Evolutionary conservation across 2,113 vertebrate species (phyloP).

Genomic region (Bombycilla garrulus): DNA sequence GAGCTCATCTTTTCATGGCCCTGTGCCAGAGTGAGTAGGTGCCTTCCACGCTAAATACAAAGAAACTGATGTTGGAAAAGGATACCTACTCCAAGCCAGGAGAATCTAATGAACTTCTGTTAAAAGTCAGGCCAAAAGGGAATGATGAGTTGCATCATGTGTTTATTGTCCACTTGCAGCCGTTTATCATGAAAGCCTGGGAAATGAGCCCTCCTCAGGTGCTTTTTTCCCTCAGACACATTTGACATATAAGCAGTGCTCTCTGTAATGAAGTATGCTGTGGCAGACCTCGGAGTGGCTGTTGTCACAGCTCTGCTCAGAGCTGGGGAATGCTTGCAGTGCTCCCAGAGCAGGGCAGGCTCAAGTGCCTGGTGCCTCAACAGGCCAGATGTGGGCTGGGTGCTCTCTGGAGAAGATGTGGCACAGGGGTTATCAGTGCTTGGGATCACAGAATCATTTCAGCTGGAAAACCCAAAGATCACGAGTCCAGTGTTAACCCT

Average conservation of each 20-base stretch:
- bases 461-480: neutral
- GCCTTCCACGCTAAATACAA: neutral
- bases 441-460: neutral
- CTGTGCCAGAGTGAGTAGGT: neutral
- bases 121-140: neutral
- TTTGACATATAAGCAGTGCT: neutral
- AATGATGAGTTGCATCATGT: neutral
- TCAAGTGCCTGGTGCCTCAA: accelerated
- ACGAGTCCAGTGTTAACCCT: neutral
- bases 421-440: neutral
- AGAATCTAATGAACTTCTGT: neutral
- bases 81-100: neutral
- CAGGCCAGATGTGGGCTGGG: neutral
- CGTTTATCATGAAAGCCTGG: neutral
- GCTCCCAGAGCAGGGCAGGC: neutral
- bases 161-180: neutral
- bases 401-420: neutral
- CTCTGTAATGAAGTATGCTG: neutral
- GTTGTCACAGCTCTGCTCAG: neutral
- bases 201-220: neutral
- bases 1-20: constrained; percentile 13
- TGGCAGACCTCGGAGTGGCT: neutral
- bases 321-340: neutral
- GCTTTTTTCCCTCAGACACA: neutral
- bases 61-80: neutral